Conservation (phyloP, 2,888 invertebrate species). For the Lasioglossum marginatum region DNA sequence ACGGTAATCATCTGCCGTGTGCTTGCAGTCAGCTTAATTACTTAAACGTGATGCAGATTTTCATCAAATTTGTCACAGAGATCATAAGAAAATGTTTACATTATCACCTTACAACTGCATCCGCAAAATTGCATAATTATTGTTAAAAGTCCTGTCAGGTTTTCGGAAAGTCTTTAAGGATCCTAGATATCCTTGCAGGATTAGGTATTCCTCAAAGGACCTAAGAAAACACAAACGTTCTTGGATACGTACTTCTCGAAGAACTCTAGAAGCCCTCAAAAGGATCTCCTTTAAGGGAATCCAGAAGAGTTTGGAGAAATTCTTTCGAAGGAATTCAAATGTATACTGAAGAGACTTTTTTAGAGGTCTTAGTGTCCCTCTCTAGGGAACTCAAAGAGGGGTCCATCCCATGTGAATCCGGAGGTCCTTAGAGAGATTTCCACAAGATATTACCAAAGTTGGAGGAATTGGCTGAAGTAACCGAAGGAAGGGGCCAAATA, state of each 20-base stretch:
- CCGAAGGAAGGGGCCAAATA: neutral
- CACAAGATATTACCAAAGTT: conserved; percentile 10
- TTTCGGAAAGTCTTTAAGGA: neutral
- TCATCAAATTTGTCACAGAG: neutral
- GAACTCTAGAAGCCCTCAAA: neutral
- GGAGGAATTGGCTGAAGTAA: conserved; percentile 4
- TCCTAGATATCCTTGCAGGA: neutral
- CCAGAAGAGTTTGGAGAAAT: neutral
- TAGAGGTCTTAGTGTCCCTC: neutral
- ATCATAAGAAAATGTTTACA: neutral
- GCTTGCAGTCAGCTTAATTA: neutral
- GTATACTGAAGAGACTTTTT: neutral
- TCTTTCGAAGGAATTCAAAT: neutral
- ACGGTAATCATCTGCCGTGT: neutral
- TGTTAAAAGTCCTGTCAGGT: neutral
- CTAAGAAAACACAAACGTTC: neutral
- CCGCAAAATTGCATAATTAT: neutral
- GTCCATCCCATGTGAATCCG: neutral
- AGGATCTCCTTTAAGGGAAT: neutral
- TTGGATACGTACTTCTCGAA: neutral
- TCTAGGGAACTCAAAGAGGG: neutral
- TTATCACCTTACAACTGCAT: too few relatives aligned
- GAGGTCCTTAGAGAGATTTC: neutral
- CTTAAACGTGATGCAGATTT: neutral
- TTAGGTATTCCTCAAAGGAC: neutral